These are phyloP conservation scores for Struthio camelus DNA, from an alignment of 2,113 vertebrate genomes.

Conservation along the genomic window DNA sequence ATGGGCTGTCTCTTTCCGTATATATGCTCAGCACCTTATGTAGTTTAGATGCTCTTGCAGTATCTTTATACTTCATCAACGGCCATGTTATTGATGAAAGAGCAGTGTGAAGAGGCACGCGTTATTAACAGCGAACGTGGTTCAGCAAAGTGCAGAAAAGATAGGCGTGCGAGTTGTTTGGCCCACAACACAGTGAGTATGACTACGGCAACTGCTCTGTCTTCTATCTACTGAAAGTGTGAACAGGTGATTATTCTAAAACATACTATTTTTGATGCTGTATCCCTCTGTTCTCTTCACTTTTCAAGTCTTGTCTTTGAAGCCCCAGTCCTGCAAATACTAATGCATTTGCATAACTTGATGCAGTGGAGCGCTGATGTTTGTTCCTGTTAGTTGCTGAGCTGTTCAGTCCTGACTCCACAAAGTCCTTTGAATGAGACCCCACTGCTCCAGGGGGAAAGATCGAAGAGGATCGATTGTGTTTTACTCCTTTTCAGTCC, in stretches of 20 bases:
- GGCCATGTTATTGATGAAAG: not conserved
- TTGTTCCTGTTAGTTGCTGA: not conserved
- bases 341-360: not conserved
- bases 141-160: not conserved
- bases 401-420: not conserved
- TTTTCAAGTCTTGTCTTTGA: not conserved
- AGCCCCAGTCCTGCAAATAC: not conserved
- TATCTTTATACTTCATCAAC: not conserved
- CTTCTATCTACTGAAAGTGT: not conserved
- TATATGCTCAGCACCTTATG: conserved; percentile 46
- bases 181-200: rapidly evolving
- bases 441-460: not conserved
- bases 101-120: not conserved
- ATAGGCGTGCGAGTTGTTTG: not conserved
- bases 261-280: not conserved
- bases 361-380: not conserved
- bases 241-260: conserved; percentile 2
- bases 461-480: not conserved
- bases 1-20: conserved; percentile 62
- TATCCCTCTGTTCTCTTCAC: conserved; percentile 15
- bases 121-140: not conserved
- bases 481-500: not conserved
- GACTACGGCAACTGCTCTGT: not conserved
- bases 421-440: not conserved
- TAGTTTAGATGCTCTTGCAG: conserved; percentile 20